These are phyloP conservation scores for Charina bottae DNA, from an alignment of 2,113 vertebrate species.

Conservation along the genomic window DNA sequence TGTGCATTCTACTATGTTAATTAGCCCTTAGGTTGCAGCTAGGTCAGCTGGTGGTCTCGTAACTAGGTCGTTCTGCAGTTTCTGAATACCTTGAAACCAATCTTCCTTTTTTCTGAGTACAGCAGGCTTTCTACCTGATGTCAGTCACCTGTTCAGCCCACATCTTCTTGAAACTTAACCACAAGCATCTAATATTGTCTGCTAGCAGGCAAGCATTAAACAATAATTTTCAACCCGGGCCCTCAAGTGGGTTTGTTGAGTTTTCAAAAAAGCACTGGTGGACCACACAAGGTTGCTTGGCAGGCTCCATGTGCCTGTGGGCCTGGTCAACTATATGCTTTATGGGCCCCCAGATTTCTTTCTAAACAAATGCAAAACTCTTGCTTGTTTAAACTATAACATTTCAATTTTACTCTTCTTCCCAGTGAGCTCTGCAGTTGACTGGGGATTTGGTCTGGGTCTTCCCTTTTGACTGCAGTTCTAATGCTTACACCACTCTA, in stretches of 20 bases:
- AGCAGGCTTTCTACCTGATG: too few relatives aligned
- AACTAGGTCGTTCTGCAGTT: too few relatives aligned
- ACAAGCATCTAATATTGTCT: too few relatives aligned
- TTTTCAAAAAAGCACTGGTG: not conserved
- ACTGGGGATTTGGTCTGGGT: not conserved
- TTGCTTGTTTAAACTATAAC: not conserved
- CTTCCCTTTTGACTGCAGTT: not conserved
- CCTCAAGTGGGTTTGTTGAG: not conserved
- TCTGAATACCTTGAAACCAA: too few relatives aligned
- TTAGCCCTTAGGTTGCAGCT: too few relatives aligned
- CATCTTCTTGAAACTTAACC: too few relatives aligned
- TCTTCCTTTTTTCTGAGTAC: too few relatives aligned
- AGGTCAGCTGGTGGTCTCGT: too few relatives aligned
- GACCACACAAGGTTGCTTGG: not conserved
- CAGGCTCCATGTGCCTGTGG: not conserved
- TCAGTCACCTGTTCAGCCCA: too few relatives aligned
- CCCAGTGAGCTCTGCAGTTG: not conserved
- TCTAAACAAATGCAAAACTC: not conserved
- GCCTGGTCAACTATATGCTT: not conserved
- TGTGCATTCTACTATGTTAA: too few relatives aligned
- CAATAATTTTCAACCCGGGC: too few relatives aligned
- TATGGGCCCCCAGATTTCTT: not conserved
- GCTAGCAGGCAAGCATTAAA: too few relatives aligned
- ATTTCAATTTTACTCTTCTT: not conserved
- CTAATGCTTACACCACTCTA: not conserved